A percentile compares a stretch with the other conserved stretches of the same genome.
phyloP scores from a whole-genome alignment of 2,113 vertebrate species.

The Danio rerio region GRCz12tu NC_133185.1:37615501-37616000 shows the following conservation, averaged over 20 bases:
- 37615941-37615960: constrained; percentile 82
- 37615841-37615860: constrained; percentile 75
- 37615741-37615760: neutral
- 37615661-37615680: no score
- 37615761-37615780: constrained; percentile 18
- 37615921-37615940: constrained; percentile 84
- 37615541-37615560: no score
- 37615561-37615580: no score
- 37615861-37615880: constrained; percentile 73
- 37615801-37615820: neutral
- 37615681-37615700: no score
- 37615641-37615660: no score
- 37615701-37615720: no score
- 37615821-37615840: neutral
- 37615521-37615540: no score
- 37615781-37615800: constrained; percentile 20
- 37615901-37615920: constrained; percentile 88
- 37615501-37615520: no score
- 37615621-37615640: no score
- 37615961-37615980: constrained; percentile 84
- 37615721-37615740: neutral
- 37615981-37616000: constrained; percentile 77
- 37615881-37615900: constrained; percentile 82
- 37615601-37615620: no score
- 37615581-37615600: no score